Base-by-base conservation (phyloP, 2,888 invertebrate genomes). In the Hedya salicella region DNA sequence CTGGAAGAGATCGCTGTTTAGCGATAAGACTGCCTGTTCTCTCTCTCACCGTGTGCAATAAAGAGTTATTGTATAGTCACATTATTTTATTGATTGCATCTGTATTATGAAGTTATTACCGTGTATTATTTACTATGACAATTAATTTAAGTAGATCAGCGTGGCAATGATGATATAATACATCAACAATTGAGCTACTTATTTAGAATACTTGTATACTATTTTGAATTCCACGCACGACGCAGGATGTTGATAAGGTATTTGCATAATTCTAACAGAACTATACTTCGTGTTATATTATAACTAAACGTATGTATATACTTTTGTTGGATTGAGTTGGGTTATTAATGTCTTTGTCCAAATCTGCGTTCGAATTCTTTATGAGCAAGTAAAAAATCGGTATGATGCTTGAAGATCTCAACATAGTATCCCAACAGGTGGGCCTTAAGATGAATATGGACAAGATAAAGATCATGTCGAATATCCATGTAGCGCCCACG, bases 221-320 rank as follows among this genome's bases (percentile, higher is more conserved):
- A 79, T 83, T 88, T 80, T 72, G 80, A 82, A 88, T 86, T 80
- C 85, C 73, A 78, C 75, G 72, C 87, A 83, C 86, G 82, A 75
- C 78, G 74, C 88, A 87, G 89, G 88, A 89, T 85, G 85, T 86
- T 83, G 87, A 88, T 88, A 88, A 85, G 78, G 80, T 81, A 86
- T 88, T 88, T 83, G 84, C 86, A 87, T 88, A 85, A 78, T 78
- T 76, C 76, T 76, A 80, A 78, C 75, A 77, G 71, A 72, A 72
- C 73, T 75, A 69, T 57, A 49, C 68, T 71, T 48, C 25, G 44
- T 56, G 59, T 52, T 56, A 44, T 59, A 21, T 49, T 21, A 44
- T 62, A 42, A 49, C 36, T 48, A 8, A 52, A 36, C 17, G 9
- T 17, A 19, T 17, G 30, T 17, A 36, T n/a, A 25, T 21, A 30